Evolutionary conservation across 1,140 invertebrate genomes (phyloP).

Genomic region (Sinella curviseta): DNA sequence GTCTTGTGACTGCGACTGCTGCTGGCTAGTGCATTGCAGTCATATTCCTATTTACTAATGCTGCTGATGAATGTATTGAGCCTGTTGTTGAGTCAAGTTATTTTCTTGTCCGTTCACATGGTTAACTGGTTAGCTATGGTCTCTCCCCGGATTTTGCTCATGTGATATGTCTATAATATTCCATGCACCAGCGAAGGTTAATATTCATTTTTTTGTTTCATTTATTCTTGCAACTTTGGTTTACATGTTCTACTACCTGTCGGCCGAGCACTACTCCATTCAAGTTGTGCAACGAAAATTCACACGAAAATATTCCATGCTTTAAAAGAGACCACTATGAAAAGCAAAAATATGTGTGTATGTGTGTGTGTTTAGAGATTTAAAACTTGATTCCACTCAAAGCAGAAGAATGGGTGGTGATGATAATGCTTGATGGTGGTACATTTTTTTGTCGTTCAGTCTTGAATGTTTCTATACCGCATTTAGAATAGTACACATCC

Average conservation of each 20-base stretch:
- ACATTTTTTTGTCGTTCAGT: too few relatives aligned
- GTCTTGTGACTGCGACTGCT: not conserved
- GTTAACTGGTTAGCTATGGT: not conserved
- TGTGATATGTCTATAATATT: not conserved
- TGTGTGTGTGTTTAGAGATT: too few relatives aligned
- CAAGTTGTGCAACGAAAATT: not conserved
- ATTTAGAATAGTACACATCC: too few relatives aligned
- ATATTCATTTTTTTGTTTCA: too few relatives aligned
- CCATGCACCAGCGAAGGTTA: not conserved
- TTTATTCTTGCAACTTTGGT: not conserved
- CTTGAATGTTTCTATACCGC: too few relatives aligned
- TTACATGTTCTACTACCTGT: too few relatives aligned
- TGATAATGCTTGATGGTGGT: too few relatives aligned
- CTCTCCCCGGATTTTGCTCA: not conserved
- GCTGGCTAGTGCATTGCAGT: too few relatives aligned
- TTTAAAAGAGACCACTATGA: not conserved
- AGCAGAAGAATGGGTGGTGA: too few relatives aligned
- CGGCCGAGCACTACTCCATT: not conserved
- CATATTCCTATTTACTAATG: too few relatives aligned
- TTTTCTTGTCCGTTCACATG: not conserved
- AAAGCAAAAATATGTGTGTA: not conserved
- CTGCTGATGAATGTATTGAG: too few relatives aligned
- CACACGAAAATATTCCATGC: slow-evolving; percentile 10
- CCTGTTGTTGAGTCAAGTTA: not conserved
- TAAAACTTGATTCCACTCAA: too few relatives aligned